These are phyloP conservation scores for Mus spicilegus DNA, from an alignment of 2,113 vertebrate species.

Conservation along the genomic window DNA sequence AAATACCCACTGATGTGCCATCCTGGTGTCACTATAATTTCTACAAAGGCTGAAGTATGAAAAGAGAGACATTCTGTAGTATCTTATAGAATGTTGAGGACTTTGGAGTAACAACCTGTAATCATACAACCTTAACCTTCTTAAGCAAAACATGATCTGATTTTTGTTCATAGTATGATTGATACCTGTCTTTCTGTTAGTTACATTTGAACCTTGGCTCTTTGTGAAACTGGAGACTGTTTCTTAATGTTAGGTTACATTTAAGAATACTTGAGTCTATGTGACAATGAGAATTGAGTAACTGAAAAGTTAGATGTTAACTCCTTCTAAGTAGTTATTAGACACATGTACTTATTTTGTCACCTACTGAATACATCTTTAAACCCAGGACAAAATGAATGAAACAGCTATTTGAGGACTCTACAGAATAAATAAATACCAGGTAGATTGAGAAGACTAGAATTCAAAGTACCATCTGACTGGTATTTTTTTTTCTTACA, in stretches of 20 bases:
- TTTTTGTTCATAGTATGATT: conserved; percentile 21
- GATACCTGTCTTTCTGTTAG: neutral
- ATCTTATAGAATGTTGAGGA: conserved; percentile 24
- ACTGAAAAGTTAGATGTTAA: conserved; percentile 11
- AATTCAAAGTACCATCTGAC: neutral
- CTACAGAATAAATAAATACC: conserved; percentile 29
- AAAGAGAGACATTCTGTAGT: conserved; percentile 32
- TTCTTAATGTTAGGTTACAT: conserved; percentile 6
- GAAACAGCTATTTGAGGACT: neutral
- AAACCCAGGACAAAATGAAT: conserved; percentile 39
- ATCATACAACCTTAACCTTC: neutral
- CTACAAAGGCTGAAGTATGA: neutral
- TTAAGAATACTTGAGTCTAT: conserved; percentile 31
- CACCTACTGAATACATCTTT: neutral
- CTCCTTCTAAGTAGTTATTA: conserved; percentile 45
- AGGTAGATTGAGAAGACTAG: conserved; percentile 10
- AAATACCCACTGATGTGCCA: neutral
- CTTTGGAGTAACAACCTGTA: neutral
- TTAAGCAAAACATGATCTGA: neutral
- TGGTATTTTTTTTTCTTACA: neutral
- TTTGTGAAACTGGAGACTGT: neutral
- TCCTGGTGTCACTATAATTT: neutral
- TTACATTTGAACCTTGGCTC: neutral
- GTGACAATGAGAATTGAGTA: neutral
- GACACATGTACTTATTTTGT: neutral